A percentile compares a stretch with the other conserved stretches of the same genome.
Evolutionary conservation across 2,797 vertebrate species (phyloP).

Genomic region (Acestrorhynchus altus): DNA sequence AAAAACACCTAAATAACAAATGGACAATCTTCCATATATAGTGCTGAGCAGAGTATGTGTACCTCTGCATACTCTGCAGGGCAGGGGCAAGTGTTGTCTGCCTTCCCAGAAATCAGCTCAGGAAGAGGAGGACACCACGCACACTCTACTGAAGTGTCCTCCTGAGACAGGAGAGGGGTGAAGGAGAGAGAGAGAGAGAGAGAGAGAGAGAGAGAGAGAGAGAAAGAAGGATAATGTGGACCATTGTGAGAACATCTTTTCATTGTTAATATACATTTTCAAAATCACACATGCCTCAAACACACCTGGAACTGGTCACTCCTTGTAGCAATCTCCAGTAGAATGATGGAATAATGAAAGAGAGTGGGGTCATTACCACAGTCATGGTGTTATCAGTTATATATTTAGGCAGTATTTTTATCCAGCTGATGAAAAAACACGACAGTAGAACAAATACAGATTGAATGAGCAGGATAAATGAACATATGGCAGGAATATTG

Average conservation of each 20-base stretch:
- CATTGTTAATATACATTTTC: too few species aligned
- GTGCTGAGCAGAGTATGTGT: not conserved
- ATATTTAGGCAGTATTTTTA: too few species aligned
- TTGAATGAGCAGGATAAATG: too few species aligned
- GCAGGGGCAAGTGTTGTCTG: conserved; percentile 82
- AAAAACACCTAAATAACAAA: too few species aligned
- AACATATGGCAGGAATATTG: too few species aligned
- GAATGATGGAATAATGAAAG: conserved; percentile 83
- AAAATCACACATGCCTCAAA: too few species aligned
- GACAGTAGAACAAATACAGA: too few species aligned
- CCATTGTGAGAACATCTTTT: too few species aligned
- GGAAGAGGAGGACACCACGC: conserved; percentile 79
- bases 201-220: not conserved
- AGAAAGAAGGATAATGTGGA: not conserved
- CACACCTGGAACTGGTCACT: conserved; percentile 76
- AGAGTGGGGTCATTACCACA: not conserved
- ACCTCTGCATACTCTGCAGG: conserved; percentile 82
- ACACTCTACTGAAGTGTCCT: conserved; percentile 73
- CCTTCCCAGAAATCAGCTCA: conserved; percentile 83
- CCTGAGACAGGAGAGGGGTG: conserved; percentile 64
- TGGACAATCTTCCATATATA: too few species aligned
- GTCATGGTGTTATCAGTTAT: too few species aligned
- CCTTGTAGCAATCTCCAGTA: conserved; percentile 86
- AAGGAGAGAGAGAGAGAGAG: not conserved
- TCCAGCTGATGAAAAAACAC: too few species aligned